phyloP scores from a whole-genome alignment of 2,113 vertebrate species.

The Lichenostomus cassidix region DNA sequence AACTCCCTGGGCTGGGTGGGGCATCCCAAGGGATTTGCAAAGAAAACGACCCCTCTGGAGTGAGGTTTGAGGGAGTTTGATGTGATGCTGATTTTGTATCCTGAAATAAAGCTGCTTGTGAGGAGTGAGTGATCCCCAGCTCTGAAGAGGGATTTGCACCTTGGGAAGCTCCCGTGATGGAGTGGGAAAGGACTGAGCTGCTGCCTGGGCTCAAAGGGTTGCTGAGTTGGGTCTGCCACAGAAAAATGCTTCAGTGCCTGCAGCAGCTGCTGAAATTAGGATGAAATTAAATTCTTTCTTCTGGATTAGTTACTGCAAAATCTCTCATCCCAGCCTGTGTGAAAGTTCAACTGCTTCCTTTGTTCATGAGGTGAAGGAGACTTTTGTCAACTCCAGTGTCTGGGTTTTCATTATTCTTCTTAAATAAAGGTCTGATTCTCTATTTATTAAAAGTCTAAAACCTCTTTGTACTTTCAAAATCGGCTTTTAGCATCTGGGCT shows the following conservation, averaged over 20 bases:
- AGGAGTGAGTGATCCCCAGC: neutral
- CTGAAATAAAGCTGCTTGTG: neutral
- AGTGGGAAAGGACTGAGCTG: neutral
- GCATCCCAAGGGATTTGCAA: neutral
- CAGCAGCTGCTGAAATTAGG: neutral
- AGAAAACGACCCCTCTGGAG: neutral
- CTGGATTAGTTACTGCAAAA: neutral
- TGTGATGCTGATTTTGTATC: neutral
- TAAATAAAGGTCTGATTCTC: neutral
- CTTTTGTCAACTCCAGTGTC: neutral
- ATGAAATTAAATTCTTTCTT: slow-evolving; percentile 9
- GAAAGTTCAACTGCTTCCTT: slow-evolving; percentile 1
- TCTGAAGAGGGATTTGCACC: neutral
- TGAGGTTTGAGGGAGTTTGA: neutral
- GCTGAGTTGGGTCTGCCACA: neutral
- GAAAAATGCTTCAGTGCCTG: neutral
- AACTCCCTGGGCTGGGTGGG: neutral
- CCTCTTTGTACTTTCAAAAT: slow-evolving; percentile 40
- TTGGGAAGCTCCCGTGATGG: neutral
- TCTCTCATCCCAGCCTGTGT: neutral
- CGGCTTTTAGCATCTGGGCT: slow-evolving; percentile 37
- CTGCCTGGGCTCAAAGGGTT: neutral
- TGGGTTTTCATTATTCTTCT: neutral
- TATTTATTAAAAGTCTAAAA: slow-evolving; percentile 30
- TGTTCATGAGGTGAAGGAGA: slow-evolving; percentile 1